Percentiles rank a stretch among this genome's conserved stretches.
These are phyloP conservation scores for Moxostoma hubbsi DNA, from an alignment of 2,797 vertebrate genomes.

Conservation along the genomic window DNA sequence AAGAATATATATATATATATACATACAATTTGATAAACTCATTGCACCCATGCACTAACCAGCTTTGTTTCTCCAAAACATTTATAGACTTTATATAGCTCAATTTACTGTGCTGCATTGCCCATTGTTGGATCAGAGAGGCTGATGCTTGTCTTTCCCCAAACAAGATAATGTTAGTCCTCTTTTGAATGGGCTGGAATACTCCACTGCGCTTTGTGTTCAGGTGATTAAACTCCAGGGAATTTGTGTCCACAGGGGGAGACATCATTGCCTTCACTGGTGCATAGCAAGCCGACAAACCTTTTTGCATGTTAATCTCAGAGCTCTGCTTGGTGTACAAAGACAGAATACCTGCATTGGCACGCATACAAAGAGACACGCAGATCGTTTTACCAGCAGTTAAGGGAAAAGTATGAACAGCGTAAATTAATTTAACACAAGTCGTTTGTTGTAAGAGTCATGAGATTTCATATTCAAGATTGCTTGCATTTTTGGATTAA, in stretches of 20 bases:
- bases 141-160: constrained; percentile 78
- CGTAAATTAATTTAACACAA: constrained; percentile 8
- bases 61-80: constrained; percentile 75
- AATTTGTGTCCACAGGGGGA: constrained; percentile 66
- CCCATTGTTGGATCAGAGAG: constrained; percentile 76
- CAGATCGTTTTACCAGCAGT: constrained; percentile 14
- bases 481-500: neutral
- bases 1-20: too few relatives aligned
- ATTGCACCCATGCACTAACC: constrained; percentile 75
- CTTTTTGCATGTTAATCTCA: constrained; percentile 76
- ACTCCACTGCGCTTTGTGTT: constrained; percentile 68
- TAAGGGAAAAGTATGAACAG: constrained; percentile 8
- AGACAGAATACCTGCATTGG: constrained; percentile 46
- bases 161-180: constrained; percentile 76
- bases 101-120: constrained; percentile 73
- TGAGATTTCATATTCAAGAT: constrained; percentile 23
- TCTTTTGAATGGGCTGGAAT: constrained; percentile 69
- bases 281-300: constrained; percentile 71
- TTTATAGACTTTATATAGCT: constrained; percentile 73
- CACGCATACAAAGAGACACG: constrained; percentile 26
- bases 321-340: constrained; percentile 56
- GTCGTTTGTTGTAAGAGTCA: constrained; percentile 9
- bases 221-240: constrained; percentile 76
- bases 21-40: constrained; percentile 67
- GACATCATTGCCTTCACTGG: constrained; percentile 73